Evolutionary conservation across 1,140 invertebrate genomes (phyloP), one percentile per base, ranked within the genome.

Genomic region (Stegodyphus dumicola): DNA sequence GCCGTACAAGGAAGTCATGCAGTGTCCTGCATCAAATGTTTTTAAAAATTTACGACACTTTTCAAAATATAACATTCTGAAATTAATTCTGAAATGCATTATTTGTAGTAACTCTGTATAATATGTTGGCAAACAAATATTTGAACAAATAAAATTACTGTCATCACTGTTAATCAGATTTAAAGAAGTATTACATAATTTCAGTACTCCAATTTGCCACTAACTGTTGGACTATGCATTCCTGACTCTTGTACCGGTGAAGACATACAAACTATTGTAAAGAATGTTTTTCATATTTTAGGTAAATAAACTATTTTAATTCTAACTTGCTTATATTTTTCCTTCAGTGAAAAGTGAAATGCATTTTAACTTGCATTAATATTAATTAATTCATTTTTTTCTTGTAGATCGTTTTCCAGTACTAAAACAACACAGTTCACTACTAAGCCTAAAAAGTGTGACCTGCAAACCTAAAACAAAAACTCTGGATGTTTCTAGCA

Each of bases 191-290:
- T 9, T 67, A 18, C n/a, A 17, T 75, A 52, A 15, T 65, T 73
- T 78, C 67, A 86, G 84, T 77, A 65, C 77, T 18, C 66, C 13
- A 73, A 77, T 15, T 17, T 84, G 7, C 74, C 78, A 15, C 11
- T 87, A 49, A 77, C 10, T 64, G 10, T 81, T 80, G 85, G 85
- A 6, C 6, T 85, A 33, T 85, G 80, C 18, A 18, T 85, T 67
- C 79, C 76, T 48, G 69, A 78, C 65, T 75, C 74, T 18, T 87
- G 80, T n/a, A 66, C 75, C 52, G 76, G 54, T 51, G 51, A 33
- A 51, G 53, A 48, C 33, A n/a, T 87, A 6, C 18, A 56, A 64
- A 85, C 69, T 65, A 53, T 15, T 69, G 56, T 65, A 6, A 65
- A 77, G 67, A 56, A 76, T 74, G 5, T 74, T 2, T n/a, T 52